Base-by-base conservation (phyloP, 2,113 vertebrate species). In the Thunnus maccoyii region DNA sequence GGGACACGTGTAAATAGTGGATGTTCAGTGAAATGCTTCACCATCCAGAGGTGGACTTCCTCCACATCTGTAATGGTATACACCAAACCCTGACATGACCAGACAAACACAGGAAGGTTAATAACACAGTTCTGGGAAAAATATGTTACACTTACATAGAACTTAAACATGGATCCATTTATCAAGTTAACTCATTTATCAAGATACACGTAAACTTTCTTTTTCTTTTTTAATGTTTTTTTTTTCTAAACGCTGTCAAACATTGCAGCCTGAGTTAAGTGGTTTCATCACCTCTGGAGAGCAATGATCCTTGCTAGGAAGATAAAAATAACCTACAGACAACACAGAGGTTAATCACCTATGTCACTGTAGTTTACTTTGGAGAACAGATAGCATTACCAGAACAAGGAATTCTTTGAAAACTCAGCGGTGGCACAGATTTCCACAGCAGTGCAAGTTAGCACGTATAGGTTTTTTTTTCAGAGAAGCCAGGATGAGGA, bases 1-100 rank as follows among this genome's bases (percentile, higher is more conserved):
- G 94, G 51, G 47, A 97, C 96, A 2, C 89, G 92, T 70, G 92
- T 85, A 79, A 98, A 98, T 63, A 98, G 94, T 0, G 96, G 96
- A 84, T 98, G 97, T 65, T 95, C 95, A 20, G 89, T 94, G 82
- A 98, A 97, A 84, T 98, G 97, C 62, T 94, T 96, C 62, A 97
- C 95, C 94, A 98, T 98, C 97, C 97, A 98, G 18, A 94, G 57
- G 62, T 98, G 96, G 0, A 97, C 95, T 50, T 98, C 97, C 83
- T 95, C 94, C 77, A 98, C 97, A 70, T 98, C 97, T 0, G 97
- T 97, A 70, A 96, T 96, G 66, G 97, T 97, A 44, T 98, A 98
- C 0, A 98, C 96, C 87, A 97, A 92, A 54, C 96, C 97, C 97
- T 98, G 89, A 62, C 27, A 44, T 13, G 62, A 65, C 4, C 82